A percentile compares a stretch with the other conserved stretches of the same genome.
phyloP scores from a whole-genome alignment of 2,113 vertebrate genomes.

The Gavialis gangeticus region DNA sequence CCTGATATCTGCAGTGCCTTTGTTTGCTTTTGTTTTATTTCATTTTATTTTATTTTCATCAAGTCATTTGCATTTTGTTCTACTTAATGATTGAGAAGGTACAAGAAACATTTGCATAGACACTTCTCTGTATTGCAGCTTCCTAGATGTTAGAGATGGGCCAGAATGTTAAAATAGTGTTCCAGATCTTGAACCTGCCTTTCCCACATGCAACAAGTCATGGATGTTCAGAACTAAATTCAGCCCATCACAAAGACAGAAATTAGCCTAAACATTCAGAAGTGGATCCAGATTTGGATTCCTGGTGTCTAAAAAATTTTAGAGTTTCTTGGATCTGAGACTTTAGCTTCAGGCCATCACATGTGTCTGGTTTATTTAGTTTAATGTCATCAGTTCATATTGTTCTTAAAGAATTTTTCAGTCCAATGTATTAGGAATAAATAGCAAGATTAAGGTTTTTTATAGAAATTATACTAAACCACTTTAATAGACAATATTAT shows the following conservation, averaged over 20 bases:
- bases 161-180: background rate
- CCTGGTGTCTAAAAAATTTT: background rate
- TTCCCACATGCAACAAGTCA: background rate
- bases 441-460: background rate
- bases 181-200: background rate
- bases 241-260: background rate
- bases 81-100: background rate
- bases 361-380: background rate
- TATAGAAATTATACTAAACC: background rate
- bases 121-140: background rate
- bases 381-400: background rate
- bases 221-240: background rate
- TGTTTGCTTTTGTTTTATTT: background rate
- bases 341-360: background rate
- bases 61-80: background rate
- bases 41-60: background rate
- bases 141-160: background rate
- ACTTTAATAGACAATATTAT: background rate
- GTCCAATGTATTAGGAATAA: background rate
- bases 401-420: background rate
- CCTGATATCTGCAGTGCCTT: background rate
- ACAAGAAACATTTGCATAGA: rapidly evolving
- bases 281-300: background rate
- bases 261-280: background rate
- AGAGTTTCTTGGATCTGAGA: background rate